Conservation (phyloP, 2,797 vertebrate species). For the Premnoplex brunnescens region DNA sequence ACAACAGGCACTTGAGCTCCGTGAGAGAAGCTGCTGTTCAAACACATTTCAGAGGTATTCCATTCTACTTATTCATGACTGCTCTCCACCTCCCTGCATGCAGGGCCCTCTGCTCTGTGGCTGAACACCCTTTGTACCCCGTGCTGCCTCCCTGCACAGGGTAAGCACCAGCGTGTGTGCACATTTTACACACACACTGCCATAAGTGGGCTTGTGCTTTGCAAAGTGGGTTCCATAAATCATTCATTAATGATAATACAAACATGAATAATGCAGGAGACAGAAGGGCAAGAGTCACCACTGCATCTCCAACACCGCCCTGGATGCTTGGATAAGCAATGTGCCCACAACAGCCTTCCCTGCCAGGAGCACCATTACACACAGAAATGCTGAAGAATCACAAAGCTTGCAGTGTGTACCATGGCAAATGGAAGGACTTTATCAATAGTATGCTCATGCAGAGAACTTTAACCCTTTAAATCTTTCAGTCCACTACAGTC, state of each 20-base stretch:
- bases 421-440: neutral
- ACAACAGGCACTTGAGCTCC: neutral
- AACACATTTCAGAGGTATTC: neutral
- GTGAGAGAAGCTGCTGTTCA: neutral
- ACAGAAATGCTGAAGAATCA: slow-evolving; percentile 57
- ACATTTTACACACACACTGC: neutral
- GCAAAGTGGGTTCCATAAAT: slow-evolving; percentile 76
- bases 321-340: slow-evolving; percentile 51
- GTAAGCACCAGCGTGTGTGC: neutral
- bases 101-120: neutral
- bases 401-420: neutral
- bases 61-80: neutral
- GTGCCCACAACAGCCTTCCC: neutral
- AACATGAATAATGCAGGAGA: slow-evolving; percentile 52
- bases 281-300: slow-evolving; percentile 34
- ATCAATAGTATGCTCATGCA: neutral
- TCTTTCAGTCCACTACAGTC: neutral
- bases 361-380: slow-evolving; percentile 60
- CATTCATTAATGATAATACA: slow-evolving; percentile 78
- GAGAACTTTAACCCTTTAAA: neutral
- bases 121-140: neutral
- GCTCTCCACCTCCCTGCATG: neutral
- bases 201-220: slow-evolving; percentile 34
- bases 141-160: neutral
- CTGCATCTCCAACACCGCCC: slow-evolving; percentile 31